A percentile compares a stretch with the other conserved stretches of the same genome.
Evolutionary conservation across 1,140 invertebrate genomes (phyloP).

Genomic region (Drosophila virilis): DNA sequence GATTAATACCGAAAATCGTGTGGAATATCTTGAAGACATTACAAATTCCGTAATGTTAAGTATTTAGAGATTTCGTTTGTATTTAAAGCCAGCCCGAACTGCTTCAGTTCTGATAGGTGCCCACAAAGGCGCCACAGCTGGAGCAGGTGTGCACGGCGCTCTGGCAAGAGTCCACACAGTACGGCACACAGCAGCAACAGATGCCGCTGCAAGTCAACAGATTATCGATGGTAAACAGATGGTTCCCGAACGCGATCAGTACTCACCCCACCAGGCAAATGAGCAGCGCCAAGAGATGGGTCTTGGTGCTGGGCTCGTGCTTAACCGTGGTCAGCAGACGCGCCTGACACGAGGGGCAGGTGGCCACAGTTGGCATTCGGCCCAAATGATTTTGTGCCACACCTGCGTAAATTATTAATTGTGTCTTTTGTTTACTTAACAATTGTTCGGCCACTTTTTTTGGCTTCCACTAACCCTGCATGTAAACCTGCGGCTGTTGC

Average conservation of each 20-base stretch:
- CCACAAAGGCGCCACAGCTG: slow-evolving; percentile 87
- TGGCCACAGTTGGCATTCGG: slow-evolving; percentile 38
- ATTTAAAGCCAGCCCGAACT: not conserved
- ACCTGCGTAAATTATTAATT: not conserved
- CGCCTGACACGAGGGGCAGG: slow-evolving; percentile 54
- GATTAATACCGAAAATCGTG: not conserved
- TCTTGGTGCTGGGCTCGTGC: slow-evolving; percentile 85
- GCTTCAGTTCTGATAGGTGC: slow-evolving; percentile 84
- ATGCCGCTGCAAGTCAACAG: slow-evolving; percentile 45
- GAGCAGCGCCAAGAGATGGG: slow-evolving; percentile 86
- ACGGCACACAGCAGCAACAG: slow-evolving; percentile 87
- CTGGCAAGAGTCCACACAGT: slow-evolving; percentile 87
- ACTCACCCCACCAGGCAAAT: slow-evolving; percentile 86
- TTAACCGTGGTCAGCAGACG: slow-evolving; percentile 38
- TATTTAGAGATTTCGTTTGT: not conserved
- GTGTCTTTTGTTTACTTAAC: too few relatives aligned
- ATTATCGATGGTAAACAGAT: too few relatives aligned
- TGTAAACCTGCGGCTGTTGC: slow-evolving; percentile 33
- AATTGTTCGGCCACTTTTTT: not conserved
- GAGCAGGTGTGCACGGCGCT: slow-evolving; percentile 88
- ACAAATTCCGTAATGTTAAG: not conserved
- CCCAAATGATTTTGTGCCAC: slow-evolving; percentile 35
- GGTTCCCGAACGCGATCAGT: too few relatives aligned
- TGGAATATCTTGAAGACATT: not conserved
- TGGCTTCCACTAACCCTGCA: slow-evolving; percentile 26